A percentile compares a stretch with the other conserved stretches of the same genome.
phyloP scores from a whole-genome alignment of 1,140 invertebrate species.

The Colletes latitarsis region DNA sequence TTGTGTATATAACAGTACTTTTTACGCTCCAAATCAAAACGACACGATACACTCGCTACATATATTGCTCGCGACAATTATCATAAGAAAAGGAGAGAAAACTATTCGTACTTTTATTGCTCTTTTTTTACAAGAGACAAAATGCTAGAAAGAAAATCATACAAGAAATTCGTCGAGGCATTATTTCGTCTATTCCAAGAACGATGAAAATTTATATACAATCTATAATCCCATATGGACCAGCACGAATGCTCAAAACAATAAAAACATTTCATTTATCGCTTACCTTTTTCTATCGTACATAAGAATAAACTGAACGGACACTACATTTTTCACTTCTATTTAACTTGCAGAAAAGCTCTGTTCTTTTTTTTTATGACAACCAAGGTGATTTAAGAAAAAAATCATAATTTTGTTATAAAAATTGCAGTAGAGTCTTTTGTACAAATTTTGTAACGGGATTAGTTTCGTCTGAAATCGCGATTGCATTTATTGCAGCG shows the following conservation, averaged over 20 bases:
- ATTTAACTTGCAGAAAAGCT: no score
- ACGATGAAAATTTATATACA: conserved; percentile 38
- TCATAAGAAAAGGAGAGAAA: conserved; percentile 10
- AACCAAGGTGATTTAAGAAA: conserved; percentile 19
- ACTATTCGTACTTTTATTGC: conserved; percentile 17
- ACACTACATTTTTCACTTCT: no score
- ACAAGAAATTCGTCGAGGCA: neutral
- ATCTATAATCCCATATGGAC: conserved; percentile 48
- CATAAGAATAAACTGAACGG: neutral
- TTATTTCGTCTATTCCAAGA: conserved; percentile 31
- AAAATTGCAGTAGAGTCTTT: conserved; percentile 16
- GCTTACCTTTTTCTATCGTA: neutral
- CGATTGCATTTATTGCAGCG: conserved; percentile 32
- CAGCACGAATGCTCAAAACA: conserved; percentile 1
- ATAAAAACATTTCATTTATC: conserved; percentile 10
- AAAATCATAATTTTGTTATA: conserved; percentile 12
- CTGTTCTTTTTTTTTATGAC: conserved; percentile 7
- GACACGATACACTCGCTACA: conserved; percentile 6
- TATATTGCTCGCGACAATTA: conserved; percentile 5
- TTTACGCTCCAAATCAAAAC: conserved; percentile 1
- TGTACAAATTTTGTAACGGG: conserved; percentile 36
- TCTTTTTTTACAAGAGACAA: conserved; percentile 21
- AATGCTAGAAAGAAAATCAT: conserved; percentile 26
- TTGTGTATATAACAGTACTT: neutral
- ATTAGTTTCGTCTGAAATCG: conserved; percentile 27